Conservation (phyloP, 2,888 invertebrate species). For the Phrixothrix hirtus region DNA sequence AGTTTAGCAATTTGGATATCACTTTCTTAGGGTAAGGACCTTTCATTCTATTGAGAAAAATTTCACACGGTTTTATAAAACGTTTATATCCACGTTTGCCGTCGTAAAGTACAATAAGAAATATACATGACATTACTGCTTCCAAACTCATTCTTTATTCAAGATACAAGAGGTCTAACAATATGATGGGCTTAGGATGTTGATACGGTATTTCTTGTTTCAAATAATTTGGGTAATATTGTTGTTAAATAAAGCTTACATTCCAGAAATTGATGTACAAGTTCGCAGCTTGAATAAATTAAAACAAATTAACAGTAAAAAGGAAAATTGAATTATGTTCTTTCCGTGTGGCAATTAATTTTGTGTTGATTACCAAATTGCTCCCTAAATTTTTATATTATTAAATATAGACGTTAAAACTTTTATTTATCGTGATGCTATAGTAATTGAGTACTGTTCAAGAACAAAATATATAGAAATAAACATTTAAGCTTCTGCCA, state of each 20-base stretch:
- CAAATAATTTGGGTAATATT: not conserved
- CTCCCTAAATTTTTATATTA: slow-evolving; percentile 26
- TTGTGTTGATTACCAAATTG: slow-evolving; percentile 9
- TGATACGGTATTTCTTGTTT: not conserved
- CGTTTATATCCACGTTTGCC: slow-evolving; percentile 22
- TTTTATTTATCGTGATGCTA: no score
- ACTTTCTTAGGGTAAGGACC: no score
- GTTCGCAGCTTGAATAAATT: not conserved
- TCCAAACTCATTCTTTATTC: not conserved
- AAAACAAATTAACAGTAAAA: slow-evolving; percentile 1
- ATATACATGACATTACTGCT: slow-evolving; percentile 3
- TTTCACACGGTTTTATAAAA: slow-evolving; percentile 14
- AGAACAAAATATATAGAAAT: no score
- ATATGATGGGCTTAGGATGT: not conserved
- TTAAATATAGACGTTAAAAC: slow-evolving; percentile 33
- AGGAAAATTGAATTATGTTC: slow-evolving; percentile 12
- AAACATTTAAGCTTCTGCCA: no score
- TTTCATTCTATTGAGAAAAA: no score
- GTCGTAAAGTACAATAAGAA: slow-evolving; percentile 7
- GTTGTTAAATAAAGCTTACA: not conserved
- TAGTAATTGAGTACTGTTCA: no score
- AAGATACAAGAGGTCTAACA: not conserved
- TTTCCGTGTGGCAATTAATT: slow-evolving; percentile 22
- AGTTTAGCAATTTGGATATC: no score
- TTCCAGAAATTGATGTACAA: not conserved